Evolutionary conservation across 2,113 vertebrate genomes (phyloP).

Genomic region (Trichomycterus rosablanca): DNA sequence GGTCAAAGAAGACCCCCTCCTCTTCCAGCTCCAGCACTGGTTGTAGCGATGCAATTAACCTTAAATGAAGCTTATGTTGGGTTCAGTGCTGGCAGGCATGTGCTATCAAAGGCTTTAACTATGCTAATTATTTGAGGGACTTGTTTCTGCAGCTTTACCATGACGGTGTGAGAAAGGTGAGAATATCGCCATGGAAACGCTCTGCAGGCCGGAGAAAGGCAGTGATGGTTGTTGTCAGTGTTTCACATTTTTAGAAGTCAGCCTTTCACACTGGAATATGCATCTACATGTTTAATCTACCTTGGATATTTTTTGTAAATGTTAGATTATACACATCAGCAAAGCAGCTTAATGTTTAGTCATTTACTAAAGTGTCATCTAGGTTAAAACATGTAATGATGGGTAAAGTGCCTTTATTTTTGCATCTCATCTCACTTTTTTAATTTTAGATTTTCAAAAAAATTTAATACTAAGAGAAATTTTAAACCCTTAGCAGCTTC

Average conservation of each 20-base stretch:
- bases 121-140: slow-evolving; percentile 42
- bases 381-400: too few relatives aligned
- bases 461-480: too few relatives aligned
- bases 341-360: neutral
- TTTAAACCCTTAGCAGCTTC: too few relatives aligned
- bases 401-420: too few relatives aligned
- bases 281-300: neutral
- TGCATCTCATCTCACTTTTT: too few relatives aligned
- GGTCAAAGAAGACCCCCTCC: too few relatives aligned
- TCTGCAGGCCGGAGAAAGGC: slow-evolving; percentile 37
- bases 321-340: too few relatives aligned
- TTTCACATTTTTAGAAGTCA: slow-evolving; percentile 30
- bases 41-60: too few relatives aligned
- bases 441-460: too few relatives aligned
- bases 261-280: slow-evolving; percentile 8
- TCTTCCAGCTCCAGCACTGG: too few relatives aligned
- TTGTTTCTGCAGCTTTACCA: slow-evolving; percentile 41
- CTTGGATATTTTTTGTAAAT: neutral
- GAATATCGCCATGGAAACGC: slow-evolving; percentile 45
- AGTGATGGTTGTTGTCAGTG: slow-evolving; percentile 38
- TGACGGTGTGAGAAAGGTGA: slow-evolving; percentile 45
- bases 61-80: slow-evolving; percentile 12
- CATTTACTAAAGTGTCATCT: too few relatives aligned
- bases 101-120: slow-evolving; percentile 34
- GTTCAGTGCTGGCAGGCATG: slow-evolving; percentile 12